A percentile compares a stretch with the other conserved stretches of the same genome.
phyloP scores from a whole-genome alignment of 37 sponge, comb jelly and placozoan species.

The Chondrilla cf. caribensis region DNA sequence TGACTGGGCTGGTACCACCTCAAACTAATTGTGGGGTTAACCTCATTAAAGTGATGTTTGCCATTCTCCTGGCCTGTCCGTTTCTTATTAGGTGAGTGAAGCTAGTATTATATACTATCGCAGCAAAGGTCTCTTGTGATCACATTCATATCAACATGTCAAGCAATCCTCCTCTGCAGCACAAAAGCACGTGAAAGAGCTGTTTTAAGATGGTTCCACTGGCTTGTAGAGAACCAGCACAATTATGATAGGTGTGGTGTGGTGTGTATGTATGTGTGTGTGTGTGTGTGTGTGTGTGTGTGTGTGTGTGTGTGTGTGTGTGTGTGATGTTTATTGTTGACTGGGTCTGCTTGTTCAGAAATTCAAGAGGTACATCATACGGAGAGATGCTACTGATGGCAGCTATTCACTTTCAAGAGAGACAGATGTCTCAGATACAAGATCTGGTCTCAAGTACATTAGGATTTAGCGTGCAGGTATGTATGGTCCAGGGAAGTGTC shows the following conservation, averaged over 20 bases:
- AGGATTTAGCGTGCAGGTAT: constrained; percentile 9
- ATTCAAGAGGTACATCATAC: constrained; percentile 21
- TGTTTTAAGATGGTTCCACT: constrained; percentile 65
- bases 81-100: constrained; percentile 65
- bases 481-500: too few relatives aligned
- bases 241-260: constrained; percentile 47
- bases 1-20: constrained; percentile 63
- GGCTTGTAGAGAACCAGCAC: constrained; percentile 64
- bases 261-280: background rate
- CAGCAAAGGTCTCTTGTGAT: too few relatives aligned
- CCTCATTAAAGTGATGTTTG: constrained; percentile 67
- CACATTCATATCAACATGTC: background rate
- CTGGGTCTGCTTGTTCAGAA: background rate
- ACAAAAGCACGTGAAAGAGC: constrained; percentile 47
- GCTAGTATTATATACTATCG: background rate
- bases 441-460: constrained; percentile 60
- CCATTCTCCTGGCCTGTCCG: constrained; percentile 76
- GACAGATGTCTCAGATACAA: constrained; percentile 61
- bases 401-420: constrained; percentile 78
- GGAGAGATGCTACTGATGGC: constrained; percentile 75
- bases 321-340: background rate
- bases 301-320: background rate
- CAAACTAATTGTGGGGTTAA: constrained; percentile 62
- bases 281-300: background rate
- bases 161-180: constrained; percentile 21